Base-by-base conservation (phyloP, 1,140 invertebrate genomes). In the Lineus longissimus region DNA sequence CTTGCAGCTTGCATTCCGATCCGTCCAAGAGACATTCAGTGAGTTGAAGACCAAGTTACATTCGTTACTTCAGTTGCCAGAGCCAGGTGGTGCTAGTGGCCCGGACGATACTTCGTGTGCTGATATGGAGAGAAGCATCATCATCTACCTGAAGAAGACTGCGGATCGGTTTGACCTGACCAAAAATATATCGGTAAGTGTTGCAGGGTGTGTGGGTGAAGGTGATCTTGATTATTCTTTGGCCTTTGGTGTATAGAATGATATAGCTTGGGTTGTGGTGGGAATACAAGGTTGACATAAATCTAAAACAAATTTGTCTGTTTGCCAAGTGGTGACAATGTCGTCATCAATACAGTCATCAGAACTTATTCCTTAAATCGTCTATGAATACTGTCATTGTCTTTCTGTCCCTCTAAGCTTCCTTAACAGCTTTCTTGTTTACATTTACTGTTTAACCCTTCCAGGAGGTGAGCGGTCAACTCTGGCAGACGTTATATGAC, bases 401-500 rank as follows among this genome's bases (percentile, higher is more conserved):
- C n/a, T n/a, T n/a, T n/a, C n/a, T n/a, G n/a, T n/a, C n/a, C n/a
- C n/a, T n/a, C n/a, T n/a, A n/a, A n/a, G n/a, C n/a, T n/a, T n/a
- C n/a, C n/a, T n/a, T n/a, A n/a, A n/a, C n/a, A n/a, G n/a, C n/a
- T n/a, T n/a, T n/a, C n/a, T n/a, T n/a, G n/a, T n/a, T n/a, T n/a
- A n/a, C n/a, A n/a, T n/a, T n/a, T n/a, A n/a, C n/a, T n/a, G n/a
- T n/a, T n/a, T n/a, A n/a, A n/a, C n/a, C n/a, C n/a, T 73, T 73
- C 15, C 74, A 88, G 87, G 87, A 88, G 64, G 87, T 89, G 1
- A 85, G 84, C 59, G 79, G 82, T 58, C 87, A 88, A 70, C 84
- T 89, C 45, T 88, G 86, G 83, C 84, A 85, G 13, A 91, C 89
- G 1, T 77, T 91, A 19, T 90, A 88, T 72, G 90, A 91, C 76